A percentile compares a stretch with the other conserved stretches of the same genome.
phyloP scores from a whole-genome alignment of 1,140 invertebrate genomes.

The Scaptomyza montana region DNA sequence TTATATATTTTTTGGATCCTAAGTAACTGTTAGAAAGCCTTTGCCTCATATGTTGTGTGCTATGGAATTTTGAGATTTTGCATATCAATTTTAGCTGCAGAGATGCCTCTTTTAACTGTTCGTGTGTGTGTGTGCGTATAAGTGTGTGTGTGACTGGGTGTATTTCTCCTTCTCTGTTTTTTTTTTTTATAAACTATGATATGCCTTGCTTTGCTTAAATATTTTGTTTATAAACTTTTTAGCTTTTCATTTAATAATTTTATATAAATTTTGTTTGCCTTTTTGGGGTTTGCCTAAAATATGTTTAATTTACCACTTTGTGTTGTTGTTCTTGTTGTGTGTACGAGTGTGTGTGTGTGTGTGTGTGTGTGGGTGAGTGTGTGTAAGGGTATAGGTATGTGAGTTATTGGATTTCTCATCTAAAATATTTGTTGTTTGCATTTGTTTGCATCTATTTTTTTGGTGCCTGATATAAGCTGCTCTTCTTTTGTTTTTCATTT shows the following conservation, averaged over 20 bases:
- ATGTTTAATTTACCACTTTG: constrained; percentile 53
- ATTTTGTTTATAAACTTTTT: constrained; percentile 62
- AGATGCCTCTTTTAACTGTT: constrained; percentile 5
- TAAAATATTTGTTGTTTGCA: constrained; percentile 68
- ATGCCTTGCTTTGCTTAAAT: constrained; percentile 81
- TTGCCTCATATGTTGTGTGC: constrained; percentile 1
- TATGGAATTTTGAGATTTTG: constrained; percentile 27
- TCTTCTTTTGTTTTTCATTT: constrained; percentile 37
- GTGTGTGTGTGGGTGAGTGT: constrained; percentile 44
- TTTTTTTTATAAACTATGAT: constrained; percentile 77
- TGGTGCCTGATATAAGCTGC: constrained; percentile 75
- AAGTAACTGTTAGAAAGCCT: constrained; percentile 9
- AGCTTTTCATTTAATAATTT: constrained; percentile 50
- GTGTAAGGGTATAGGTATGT: constrained; percentile 21
- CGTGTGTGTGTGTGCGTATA: constrained; percentile 16
- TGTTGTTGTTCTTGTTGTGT: constrained; percentile 25
- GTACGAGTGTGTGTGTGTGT: constrained; percentile 40
- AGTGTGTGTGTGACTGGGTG: constrained; percentile 3
- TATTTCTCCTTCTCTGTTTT: constrained; percentile 31
- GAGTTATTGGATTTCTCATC: constrained; percentile 37
- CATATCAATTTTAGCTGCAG: constrained; percentile 5
- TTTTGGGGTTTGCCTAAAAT: constrained; percentile 67
- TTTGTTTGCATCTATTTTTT: constrained; percentile 35
- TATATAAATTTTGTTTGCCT: constrained; percentile 40
- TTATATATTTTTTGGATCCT: neutral